Percentiles rank a stretch among this genome's conserved stretches.
These are phyloP conservation scores for Sialia sialis DNA, from an alignment of 2,113 vertebrate species.

Conservation along the genomic window DNA sequence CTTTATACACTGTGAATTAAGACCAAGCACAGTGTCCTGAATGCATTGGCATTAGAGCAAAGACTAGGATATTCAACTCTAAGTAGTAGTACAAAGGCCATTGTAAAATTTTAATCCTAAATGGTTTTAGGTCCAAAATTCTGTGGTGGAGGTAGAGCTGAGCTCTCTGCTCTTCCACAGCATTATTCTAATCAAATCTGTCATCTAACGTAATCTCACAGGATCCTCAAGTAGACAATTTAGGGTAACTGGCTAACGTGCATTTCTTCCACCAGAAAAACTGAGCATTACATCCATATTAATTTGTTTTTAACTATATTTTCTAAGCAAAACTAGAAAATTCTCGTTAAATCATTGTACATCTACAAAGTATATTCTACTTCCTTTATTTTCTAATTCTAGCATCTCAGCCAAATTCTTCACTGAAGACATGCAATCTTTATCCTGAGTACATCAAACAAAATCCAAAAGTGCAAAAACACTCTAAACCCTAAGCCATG, in stretches of 20 bases:
- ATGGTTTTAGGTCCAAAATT: background rate
- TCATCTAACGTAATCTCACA: background rate
- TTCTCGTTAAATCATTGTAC: background rate
- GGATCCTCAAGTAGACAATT: background rate
- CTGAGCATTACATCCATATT: background rate
- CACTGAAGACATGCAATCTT: background rate
- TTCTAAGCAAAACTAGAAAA: background rate
- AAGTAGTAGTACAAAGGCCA: background rate
- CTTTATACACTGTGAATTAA: background rate
- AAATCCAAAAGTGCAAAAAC: accelerated
- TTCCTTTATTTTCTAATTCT: background rate
- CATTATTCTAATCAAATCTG: background rate
- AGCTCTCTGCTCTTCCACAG: background rate
- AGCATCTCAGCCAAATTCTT: background rate
- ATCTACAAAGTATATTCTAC: background rate
- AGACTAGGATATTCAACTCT: background rate
- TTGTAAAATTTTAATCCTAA: background rate
- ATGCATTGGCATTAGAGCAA: background rate
- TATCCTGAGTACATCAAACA: background rate
- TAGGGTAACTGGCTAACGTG: background rate
- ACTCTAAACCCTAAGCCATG: background rate
- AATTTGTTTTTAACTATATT: background rate
- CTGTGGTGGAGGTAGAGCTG: background rate
- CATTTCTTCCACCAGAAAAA: background rate
- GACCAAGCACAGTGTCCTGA: background rate